Conservation (phyloP, 2,113 vertebrate genomes). For the Phylloscopus whistleri region DNA sequence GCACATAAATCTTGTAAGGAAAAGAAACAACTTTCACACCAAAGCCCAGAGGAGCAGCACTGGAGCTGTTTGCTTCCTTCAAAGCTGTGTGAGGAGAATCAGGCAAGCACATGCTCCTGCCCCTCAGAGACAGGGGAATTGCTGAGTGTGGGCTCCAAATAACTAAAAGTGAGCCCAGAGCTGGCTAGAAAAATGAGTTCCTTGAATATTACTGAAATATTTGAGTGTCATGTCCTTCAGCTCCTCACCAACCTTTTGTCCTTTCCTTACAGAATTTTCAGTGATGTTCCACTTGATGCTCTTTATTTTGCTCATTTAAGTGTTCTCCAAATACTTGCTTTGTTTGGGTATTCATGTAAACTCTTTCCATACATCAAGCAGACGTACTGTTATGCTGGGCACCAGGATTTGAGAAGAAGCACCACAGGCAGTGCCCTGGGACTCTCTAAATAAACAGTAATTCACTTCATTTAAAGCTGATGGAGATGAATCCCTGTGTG, state of each 20-base stretch:
- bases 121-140: conserved; percentile 18
- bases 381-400: not conserved
- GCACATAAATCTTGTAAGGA: not conserved
- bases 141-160: not conserved
- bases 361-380: not conserved
- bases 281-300: not conserved
- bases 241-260: not conserved
- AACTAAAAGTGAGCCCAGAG: conserved; percentile 9
- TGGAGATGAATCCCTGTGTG: rapidly evolving
- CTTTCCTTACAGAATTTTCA: not conserved
- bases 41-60: not conserved
- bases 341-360: not conserved
- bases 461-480: not conserved
- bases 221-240: not conserved
- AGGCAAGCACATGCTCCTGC: not conserved
- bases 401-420: not conserved
- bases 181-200: not conserved
- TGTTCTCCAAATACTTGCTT: not conserved
- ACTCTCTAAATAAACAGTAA: not conserved
- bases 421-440: not conserved
- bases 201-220: not conserved
- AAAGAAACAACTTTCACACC: not conserved
- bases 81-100: conserved; percentile 11
- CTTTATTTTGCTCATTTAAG: not conserved
- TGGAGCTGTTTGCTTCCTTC: not conserved